Percentiles rank a stretch among this genome's conserved stretches.
Evolutionary conservation across 1,140 invertebrate genomes (phyloP).

Genomic region (Microplitis mediator): DNA sequence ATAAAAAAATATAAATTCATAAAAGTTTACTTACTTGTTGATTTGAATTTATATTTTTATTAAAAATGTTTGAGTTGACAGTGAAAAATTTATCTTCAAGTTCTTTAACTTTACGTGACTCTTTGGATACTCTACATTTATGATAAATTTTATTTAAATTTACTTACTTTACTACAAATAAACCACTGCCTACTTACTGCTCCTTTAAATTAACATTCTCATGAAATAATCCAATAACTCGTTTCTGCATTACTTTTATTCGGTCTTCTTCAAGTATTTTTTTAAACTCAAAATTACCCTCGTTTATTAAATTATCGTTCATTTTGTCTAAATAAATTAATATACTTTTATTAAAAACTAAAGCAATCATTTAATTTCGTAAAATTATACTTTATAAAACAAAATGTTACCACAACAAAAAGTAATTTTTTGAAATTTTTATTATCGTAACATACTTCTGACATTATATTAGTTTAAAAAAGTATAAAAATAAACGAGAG

Average conservation of each 20-base stretch:
- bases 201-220: conserved; percentile 14
- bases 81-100: conserved; percentile 24
- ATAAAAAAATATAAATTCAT: no score
- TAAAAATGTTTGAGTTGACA: conserved; percentile 4
- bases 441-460: no score
- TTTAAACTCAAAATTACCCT: background rate
- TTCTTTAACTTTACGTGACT: conserved; percentile 2
- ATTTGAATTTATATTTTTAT: background rate
- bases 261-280: conserved; percentile 14
- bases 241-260: conserved; percentile 15
- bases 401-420: no score
- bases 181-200: conserved; percentile 1
- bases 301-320: background rate
- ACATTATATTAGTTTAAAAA: background rate
- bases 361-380: no score
- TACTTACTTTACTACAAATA: background rate
- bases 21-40: background rate
- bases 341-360: no score
- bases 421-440: no score
- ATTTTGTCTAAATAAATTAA: background rate
- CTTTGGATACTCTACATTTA: conserved; percentile 7
- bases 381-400: no score
- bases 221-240: conserved; percentile 13
- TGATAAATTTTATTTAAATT: background rate
- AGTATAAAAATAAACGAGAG: background rate